Percentiles rank a stretch among this genome's conserved stretches.
These are phyloP conservation scores for Sigmodon hispidus DNA, from an alignment of 2,113 vertebrate species.

Conservation along the genomic window DNA sequence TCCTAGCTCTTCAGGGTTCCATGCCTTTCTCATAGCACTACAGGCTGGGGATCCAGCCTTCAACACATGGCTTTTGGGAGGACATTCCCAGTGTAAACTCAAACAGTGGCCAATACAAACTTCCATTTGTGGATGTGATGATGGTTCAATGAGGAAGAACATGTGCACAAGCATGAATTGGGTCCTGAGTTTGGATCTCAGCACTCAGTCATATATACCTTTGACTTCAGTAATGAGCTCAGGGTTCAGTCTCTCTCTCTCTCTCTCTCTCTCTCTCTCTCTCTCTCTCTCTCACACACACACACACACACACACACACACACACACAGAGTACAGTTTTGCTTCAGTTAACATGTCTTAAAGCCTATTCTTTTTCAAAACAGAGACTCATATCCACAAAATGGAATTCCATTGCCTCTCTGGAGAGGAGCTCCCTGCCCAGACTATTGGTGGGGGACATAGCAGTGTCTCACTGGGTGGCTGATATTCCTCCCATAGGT, in stretches of 20 bases:
- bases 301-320: background rate
- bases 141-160: background rate
- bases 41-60: background rate
- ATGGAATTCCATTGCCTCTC: background rate
- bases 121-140: background rate
- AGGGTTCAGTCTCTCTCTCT: background rate
- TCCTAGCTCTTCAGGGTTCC: background rate
- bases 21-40: background rate
- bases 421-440: background rate
- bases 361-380: background rate
- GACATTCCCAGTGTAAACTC: background rate
- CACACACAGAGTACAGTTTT: background rate
- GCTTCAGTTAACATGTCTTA: background rate
- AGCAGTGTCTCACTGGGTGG: background rate
- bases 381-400: background rate
- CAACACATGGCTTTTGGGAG: background rate
- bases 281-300: background rate
- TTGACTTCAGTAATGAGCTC: background rate
- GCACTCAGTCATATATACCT: background rate
- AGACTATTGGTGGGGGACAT: background rate
- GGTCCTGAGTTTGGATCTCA: background rate
- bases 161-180: too few relatives aligned
- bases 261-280: too few relatives aligned
- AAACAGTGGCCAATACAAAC: too few relatives aligned
- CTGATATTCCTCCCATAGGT: background rate